These are phyloP conservation scores for Salvator merianae DNA, from an alignment of 2,113 vertebrate species.

Conservation along the genomic window DNA sequence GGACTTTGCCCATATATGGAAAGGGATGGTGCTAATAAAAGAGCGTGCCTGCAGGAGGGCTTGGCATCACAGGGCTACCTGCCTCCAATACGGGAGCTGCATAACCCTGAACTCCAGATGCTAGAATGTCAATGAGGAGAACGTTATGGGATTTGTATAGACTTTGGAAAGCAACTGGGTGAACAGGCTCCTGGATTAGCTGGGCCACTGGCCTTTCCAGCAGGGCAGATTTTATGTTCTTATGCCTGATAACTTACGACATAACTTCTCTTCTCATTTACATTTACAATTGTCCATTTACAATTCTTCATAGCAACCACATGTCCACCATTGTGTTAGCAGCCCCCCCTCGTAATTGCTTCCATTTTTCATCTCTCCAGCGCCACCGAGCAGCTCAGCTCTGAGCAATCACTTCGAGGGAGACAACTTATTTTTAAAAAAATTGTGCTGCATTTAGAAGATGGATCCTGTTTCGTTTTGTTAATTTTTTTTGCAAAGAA, in stretches of 20 bases:
- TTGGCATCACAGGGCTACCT: too few relatives aligned
- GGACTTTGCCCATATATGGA: background rate
- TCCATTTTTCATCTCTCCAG: slow-evolving; percentile 2
- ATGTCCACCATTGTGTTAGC: background rate
- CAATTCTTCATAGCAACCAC: background rate
- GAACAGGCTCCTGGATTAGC: too few relatives aligned
- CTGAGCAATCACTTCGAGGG: slow-evolving; percentile 26
- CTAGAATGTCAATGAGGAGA: too few relatives aligned
- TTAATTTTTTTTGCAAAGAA: slow-evolving; percentile 61
- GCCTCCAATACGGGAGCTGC: too few relatives aligned
- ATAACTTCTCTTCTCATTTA: too few relatives aligned
- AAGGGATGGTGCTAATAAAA: background rate
- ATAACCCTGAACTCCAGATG: too few relatives aligned
- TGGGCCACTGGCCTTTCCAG: too few relatives aligned
- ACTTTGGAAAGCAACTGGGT: too few relatives aligned
- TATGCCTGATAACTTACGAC: too few relatives aligned
- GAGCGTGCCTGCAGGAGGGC: background rate
- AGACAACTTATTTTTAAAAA: background rate
- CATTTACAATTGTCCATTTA: too few relatives aligned
- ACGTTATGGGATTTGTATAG: too few relatives aligned
- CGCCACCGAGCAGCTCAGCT: slow-evolving; percentile 8
- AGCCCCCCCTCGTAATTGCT: background rate
- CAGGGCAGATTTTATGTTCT: too few relatives aligned
- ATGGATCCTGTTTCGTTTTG: slow-evolving; percentile 15
- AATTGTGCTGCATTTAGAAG: slow-evolving; percentile 39